These are phyloP conservation scores for Zelleria hepariella DNA, from an alignment of 2,888 invertebrate genomes.

Conservation along the genomic window DNA sequence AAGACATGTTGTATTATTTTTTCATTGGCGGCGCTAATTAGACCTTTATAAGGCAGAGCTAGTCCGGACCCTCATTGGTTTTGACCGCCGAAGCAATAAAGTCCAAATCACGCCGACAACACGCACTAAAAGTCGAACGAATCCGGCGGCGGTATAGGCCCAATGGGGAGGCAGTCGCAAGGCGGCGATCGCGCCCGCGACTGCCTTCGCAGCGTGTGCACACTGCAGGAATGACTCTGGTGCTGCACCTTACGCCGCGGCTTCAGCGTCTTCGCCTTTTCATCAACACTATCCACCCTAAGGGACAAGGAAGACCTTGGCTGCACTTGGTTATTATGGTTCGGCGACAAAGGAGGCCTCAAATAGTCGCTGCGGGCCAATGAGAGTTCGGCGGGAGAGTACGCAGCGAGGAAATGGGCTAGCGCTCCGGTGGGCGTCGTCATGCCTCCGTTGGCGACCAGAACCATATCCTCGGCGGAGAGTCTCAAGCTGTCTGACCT, in stretches of 20 bases:
- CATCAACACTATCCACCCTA: conserved; percentile 33
- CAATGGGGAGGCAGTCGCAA: conserved; percentile 44
- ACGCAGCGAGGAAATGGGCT: conserved; percentile 50
- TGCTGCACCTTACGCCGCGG: conserved; percentile 21
- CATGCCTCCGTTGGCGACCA: conserved; percentile 54
- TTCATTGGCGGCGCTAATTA: no score
- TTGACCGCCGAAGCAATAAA: neutral
- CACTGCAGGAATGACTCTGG: conserved; percentile 33
- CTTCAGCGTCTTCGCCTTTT: conserved; percentile 10
- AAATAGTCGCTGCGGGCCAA: conserved; percentile 26
- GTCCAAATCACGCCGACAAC: neutral
- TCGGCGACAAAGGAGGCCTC: conserved; percentile 33
- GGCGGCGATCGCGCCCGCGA: conserved; percentile 17
- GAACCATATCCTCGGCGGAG: conserved; percentile 59
- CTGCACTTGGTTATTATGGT: conserved; percentile 16
- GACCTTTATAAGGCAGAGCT: no score
- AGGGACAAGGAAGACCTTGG: conserved; percentile 49
- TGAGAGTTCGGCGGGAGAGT: conserved; percentile 33
- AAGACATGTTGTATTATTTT: no score
- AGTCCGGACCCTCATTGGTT: no score
- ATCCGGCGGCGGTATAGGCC: conserved; percentile 60
- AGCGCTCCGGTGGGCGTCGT: conserved; percentile 50
- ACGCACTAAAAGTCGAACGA: conserved; percentile 46
- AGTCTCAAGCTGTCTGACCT: conserved; percentile 49
- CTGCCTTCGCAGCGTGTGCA: conserved; percentile 37